Evolutionary conservation across 2,113 vertebrate genomes (phyloP).

Genomic region (Passerina amoena): DNA sequence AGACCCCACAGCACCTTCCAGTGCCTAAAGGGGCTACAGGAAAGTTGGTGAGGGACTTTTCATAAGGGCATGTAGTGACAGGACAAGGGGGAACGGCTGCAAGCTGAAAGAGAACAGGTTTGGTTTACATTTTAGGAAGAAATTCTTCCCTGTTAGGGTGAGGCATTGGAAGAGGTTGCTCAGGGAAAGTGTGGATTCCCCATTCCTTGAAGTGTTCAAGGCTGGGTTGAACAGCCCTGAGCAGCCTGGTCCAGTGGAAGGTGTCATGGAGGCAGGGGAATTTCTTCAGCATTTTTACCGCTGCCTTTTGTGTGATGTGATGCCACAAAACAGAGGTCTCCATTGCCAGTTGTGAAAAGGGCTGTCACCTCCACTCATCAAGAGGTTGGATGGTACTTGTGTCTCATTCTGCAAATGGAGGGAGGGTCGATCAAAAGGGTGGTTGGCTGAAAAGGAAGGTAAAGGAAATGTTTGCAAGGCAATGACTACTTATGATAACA

Average conservation of each 20-base stretch:
- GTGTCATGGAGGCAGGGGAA: background rate
- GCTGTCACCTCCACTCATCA: background rate
- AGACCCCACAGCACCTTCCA: background rate
- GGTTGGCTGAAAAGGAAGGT: background rate
- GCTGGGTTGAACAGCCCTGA: accelerated
- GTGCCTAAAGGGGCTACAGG: background rate
- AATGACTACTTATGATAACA: background rate
- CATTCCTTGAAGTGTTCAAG: background rate
- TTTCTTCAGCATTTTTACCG: background rate
- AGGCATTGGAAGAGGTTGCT: background rate
- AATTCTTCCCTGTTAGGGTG: background rate
- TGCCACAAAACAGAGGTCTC: background rate
- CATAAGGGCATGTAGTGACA: accelerated
- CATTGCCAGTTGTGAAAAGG: background rate
- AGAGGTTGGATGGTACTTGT: background rate
- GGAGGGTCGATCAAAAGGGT: accelerated
- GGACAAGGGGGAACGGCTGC: background rate
- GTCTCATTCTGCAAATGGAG: background rate
- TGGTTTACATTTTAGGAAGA: background rate
- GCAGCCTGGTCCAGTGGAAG: background rate
- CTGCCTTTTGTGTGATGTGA: background rate
- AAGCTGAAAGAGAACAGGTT: background rate
- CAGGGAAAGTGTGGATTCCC: background rate
- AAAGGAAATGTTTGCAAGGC: background rate
- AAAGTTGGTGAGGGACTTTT: background rate